phyloP scores from a whole-genome alignment of 2,888 invertebrate species.

The Hirtodrosophila confusa region DNA sequence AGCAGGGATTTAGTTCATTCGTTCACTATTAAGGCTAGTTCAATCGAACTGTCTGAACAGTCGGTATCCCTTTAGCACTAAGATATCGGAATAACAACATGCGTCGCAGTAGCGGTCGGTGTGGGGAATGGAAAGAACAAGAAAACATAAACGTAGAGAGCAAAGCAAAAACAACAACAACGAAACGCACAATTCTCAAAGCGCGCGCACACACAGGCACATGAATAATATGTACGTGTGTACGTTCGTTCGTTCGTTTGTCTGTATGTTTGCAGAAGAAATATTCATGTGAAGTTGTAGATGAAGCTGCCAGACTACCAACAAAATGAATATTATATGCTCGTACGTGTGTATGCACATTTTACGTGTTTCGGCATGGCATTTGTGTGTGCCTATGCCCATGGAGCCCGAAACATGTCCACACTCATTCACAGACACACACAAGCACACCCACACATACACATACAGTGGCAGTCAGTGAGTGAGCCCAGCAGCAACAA shows the following conservation, averaged over 20 bases:
- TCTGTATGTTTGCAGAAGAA: conserved; percentile 20
- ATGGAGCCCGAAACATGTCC: conserved; percentile 62
- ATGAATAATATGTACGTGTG: conserved; percentile 6
- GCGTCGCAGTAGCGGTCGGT: conserved; percentile 6
- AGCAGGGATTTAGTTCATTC: too few species aligned
- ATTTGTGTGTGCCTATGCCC: conserved; percentile 42
- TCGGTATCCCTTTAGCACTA: too few species aligned
- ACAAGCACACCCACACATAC: conserved; percentile 19
- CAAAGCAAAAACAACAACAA: conserved; percentile 42
- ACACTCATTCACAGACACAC: conserved; percentile 33
- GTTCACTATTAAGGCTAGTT: too few species aligned
- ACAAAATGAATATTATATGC: conserved; percentile 20
- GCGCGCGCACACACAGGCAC: conserved; percentile 26
- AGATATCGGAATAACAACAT: conserved; percentile 25
- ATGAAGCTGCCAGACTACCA: conserved; percentile 33
- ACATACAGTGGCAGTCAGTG: conserved; percentile 5
- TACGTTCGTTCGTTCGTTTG: background rate
- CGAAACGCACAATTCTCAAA: conserved; percentile 38
- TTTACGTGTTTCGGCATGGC: conserved; percentile 45
- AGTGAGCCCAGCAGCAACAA: conserved; percentile 52
- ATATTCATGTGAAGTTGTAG: conserved; percentile 38
- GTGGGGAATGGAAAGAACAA: conserved; percentile 31
- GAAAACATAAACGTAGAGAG: conserved; percentile 36
- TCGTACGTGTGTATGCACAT: conserved; percentile 36
- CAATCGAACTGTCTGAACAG: too few species aligned